These are phyloP conservation scores for Orius laevigatus DNA, from an alignment of 1,140 invertebrate species.

Conservation along the genomic window DNA sequence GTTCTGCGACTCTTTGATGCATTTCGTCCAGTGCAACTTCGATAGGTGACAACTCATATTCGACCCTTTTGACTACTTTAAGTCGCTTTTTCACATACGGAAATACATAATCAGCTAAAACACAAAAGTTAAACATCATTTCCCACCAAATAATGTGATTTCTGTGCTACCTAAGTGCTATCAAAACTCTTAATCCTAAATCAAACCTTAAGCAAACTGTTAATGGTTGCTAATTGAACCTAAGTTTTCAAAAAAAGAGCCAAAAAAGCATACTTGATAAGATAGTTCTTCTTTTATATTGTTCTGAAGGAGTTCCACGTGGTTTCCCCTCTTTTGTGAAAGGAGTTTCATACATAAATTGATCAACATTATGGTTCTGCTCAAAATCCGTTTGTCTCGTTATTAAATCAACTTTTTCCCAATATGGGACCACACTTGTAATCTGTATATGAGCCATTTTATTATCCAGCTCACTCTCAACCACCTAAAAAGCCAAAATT, in stretches of 20 bases:
- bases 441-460: slow-evolving; percentile 85
- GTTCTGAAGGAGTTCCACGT: slow-evolving; percentile 65
- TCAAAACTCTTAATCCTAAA: not conserved
- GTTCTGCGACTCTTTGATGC: slow-evolving; percentile 62
- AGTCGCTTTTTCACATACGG: slow-evolving; percentile 86
- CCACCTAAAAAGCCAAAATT: slow-evolving; percentile 40
- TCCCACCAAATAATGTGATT: not conserved
- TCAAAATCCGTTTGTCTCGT: slow-evolving; percentile 61
- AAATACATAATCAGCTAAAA: slow-evolving; percentile 63
- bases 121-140: slow-evolving; percentile 13
- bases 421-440: slow-evolving; percentile 67
- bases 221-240: too few relatives aligned
- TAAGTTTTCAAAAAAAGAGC: not conserved
- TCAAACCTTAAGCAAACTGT: too few relatives aligned
- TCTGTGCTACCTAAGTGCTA: not conserved
- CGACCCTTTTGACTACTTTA: slow-evolving; percentile 48
- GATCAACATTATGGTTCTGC: slow-evolving; percentile 67
- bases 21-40: slow-evolving; percentile 90
- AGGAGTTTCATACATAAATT: slow-evolving; percentile 85
- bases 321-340: slow-evolving; percentile 69
- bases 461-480: slow-evolving; percentile 54
- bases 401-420: slow-evolving; percentile 44
- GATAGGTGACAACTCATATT: slow-evolving; percentile 72
- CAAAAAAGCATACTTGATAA: slow-evolving; percentile 45
- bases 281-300: slow-evolving; percentile 74